Evolutionary conservation across 2,113 vertebrate genomes (phyloP).

Genomic region (Bagarius yarrelli): DNA sequence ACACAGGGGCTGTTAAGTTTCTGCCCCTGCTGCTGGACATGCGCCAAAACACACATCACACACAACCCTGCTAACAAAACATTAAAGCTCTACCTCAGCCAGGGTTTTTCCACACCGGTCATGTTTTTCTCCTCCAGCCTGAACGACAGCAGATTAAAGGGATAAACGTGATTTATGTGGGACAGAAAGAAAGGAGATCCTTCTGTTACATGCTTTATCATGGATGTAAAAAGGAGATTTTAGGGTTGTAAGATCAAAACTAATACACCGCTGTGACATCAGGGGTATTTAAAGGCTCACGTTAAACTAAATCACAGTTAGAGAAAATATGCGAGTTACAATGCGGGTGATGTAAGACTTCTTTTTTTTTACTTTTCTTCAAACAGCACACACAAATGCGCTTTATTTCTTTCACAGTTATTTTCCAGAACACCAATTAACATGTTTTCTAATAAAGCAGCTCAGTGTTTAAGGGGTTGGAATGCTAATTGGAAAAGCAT

Average conservation of each 20-base stretch:
- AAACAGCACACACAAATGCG: too few species aligned
- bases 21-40: slow-evolving; percentile 62
- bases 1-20: slow-evolving; percentile 68
- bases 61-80: slow-evolving; percentile 55
- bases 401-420: too few species aligned
- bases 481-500: too few species aligned
- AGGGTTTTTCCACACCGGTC: slow-evolving; percentile 68
- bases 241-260: slow-evolving; percentile 34
- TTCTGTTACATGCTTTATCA: slow-evolving; percentile 30
- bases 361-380: too few species aligned
- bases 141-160: slow-evolving; percentile 56
- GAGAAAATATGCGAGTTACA: slow-evolving; percentile 20
- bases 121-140: slow-evolving; percentile 37
- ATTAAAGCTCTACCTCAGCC: slow-evolving; percentile 63
- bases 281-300: background rate
- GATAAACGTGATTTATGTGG: slow-evolving; percentile 33
- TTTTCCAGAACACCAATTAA: too few species aligned
- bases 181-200: slow-evolving; percentile 6
- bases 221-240: slow-evolving; percentile 1
- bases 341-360: too few species aligned
- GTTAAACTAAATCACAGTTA: slow-evolving; percentile 3
- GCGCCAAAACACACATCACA: slow-evolving; percentile 64
- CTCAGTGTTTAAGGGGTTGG: too few species aligned
- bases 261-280: slow-evolving; percentile 27
- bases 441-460: too few species aligned